phyloP scores from a whole-genome alignment of 2,797 vertebrate species.

The Melanotaenia nigrans region DNA sequence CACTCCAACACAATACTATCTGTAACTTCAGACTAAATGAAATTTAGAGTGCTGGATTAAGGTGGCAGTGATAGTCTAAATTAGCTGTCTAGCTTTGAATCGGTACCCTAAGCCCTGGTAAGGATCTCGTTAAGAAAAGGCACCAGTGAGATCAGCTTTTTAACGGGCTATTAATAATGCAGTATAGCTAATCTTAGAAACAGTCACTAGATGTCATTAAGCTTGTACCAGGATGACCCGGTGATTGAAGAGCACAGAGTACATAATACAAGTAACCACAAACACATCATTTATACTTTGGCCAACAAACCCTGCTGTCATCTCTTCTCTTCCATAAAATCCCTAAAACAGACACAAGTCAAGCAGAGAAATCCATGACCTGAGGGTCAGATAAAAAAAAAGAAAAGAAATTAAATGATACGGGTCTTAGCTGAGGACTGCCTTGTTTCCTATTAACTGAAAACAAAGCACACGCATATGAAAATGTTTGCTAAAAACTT shows the following conservation, averaged over 20 bases:
- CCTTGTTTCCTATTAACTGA: slow-evolving; percentile 2
- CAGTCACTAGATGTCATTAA: slow-evolving; percentile 53
- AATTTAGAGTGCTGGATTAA: slow-evolving; percentile 55
- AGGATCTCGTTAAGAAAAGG: slow-evolving; percentile 57
- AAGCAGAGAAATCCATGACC: slow-evolving; percentile 23
- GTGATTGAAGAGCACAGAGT: slow-evolving; percentile 23
- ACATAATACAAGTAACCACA: slow-evolving; percentile 15
- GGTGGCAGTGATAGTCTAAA: slow-evolving; percentile 41
- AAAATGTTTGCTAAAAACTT: not conserved
- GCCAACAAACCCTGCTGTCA: not conserved
- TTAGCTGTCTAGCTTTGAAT: slow-evolving; percentile 41
- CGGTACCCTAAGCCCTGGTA: slow-evolving; percentile 35
- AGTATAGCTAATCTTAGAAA: slow-evolving; percentile 62
- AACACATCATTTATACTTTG: slow-evolving; percentile 15
- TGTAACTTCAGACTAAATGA: slow-evolving; percentile 35
- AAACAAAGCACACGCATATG: not conserved
- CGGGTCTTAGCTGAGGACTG: not conserved
- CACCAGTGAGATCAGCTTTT: slow-evolving; percentile 63
- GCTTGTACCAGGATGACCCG: slow-evolving; percentile 48
- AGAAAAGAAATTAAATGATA: not conserved
- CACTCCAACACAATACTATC: slow-evolving; percentile 20
- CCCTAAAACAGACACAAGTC: slow-evolving; percentile 34
- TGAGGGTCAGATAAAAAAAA: slow-evolving; percentile 20
- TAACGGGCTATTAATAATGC: slow-evolving; percentile 68
- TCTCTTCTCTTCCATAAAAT: slow-evolving; percentile 26